Conservation (phyloP, 1,140 invertebrate genomes). For the Forficula auricularia region DNA sequence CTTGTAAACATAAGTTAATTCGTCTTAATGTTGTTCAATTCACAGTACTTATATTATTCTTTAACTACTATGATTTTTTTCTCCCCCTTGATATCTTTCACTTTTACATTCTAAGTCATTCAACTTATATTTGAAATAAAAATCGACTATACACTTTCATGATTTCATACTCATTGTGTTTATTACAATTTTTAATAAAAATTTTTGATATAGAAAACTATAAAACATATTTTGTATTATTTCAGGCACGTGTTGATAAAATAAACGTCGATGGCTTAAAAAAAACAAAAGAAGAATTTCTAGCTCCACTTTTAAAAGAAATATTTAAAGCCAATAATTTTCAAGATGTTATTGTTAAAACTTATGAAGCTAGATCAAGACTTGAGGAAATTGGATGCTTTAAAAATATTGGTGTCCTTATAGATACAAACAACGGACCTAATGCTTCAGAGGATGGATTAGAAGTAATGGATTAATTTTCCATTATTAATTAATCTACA, state of each 20-base stretch:
- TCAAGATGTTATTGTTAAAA: conserved; percentile 32
- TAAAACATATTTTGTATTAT: too few relatives aligned
- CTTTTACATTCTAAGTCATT: too few relatives aligned
- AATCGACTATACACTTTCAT: too few relatives aligned
- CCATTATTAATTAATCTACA: conserved; percentile 9
- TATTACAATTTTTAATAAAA: too few relatives aligned
- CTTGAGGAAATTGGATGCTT: conserved; percentile 68
- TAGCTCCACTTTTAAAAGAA: conserved; percentile 49
- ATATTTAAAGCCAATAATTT: conserved; percentile 48
- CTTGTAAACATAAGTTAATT: too few relatives aligned
- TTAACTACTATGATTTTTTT: too few relatives aligned
- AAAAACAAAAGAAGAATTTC: conserved; percentile 68
- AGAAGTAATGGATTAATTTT: conserved; percentile 42
- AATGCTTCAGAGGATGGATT: conserved; percentile 53
- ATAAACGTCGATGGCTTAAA: conserved; percentile 60
- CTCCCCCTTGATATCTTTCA: too few relatives aligned
- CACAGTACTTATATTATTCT: too few relatives aligned
- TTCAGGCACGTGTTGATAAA: conserved; percentile 55
- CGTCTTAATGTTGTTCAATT: too few relatives aligned
- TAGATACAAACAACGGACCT: conserved; percentile 63
- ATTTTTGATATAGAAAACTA: too few relatives aligned
- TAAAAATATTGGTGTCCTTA: conserved; percentile 54
- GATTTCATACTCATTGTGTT: too few relatives aligned
- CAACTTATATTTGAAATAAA: too few relatives aligned
- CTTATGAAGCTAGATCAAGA: conserved; percentile 43